Conservation (phyloP, 2,888 invertebrate genomes). For the Chymomyza caudatula region DNA sequence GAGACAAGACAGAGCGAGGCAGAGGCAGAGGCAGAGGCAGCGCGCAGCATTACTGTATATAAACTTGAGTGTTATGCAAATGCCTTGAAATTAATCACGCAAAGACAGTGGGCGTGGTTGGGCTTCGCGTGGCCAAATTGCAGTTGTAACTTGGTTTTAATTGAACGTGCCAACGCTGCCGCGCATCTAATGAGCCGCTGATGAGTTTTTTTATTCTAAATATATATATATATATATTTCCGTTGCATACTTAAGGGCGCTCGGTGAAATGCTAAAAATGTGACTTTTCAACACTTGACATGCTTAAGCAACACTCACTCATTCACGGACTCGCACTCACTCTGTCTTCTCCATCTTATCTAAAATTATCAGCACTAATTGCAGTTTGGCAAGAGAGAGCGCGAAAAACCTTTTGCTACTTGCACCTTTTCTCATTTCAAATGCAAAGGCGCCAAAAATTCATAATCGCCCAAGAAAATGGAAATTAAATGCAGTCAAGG, state of each 20-base stretch:
- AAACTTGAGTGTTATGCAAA: conserved; percentile 47
- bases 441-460: conserved; percentile 12
- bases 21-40: neutral
- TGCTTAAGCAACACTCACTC: neutral
- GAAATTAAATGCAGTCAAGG: conserved; percentile 50
- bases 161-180: conserved; percentile 17
- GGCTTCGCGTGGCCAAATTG: conserved; percentile 19
- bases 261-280: neutral
- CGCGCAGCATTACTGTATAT: conserved; percentile 35
- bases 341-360: neutral
- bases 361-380: conserved; percentile 47
- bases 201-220: neutral
- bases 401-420: conserved; percentile 16
- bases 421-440: conserved; percentile 43
- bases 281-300: conserved; percentile 34
- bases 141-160: conserved; percentile 33
- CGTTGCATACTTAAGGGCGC: neutral
- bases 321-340: neutral
- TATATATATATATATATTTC: neutral
- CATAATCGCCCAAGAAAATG: conserved; percentile 56
- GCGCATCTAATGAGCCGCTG: neutral
- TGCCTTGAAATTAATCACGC: conserved; percentile 61
- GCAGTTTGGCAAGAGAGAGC: conserved; percentile 26
- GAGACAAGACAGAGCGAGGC: conserved; percentile 34
- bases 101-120: conserved; percentile 8